Evolutionary conservation across 2,113 vertebrate genomes (phyloP).

Genomic region (Perca flavescens): DNA sequence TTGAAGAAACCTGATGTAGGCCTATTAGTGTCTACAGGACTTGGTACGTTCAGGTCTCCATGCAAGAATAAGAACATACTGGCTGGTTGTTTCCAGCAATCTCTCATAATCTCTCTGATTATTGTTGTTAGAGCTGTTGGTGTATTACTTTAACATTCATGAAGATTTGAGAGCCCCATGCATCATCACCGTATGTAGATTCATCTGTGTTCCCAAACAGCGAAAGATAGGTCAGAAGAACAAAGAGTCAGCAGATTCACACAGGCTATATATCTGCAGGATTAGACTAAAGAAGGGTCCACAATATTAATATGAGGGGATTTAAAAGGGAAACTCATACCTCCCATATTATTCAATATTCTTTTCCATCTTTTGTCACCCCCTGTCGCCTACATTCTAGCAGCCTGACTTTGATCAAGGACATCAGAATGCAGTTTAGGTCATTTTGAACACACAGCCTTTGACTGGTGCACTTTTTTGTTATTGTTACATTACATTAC

Average conservation of each 20-base stretch:
- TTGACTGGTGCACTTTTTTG: not conserved
- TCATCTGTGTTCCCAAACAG: not conserved
- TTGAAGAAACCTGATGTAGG: too few species aligned
- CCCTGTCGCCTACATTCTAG: not conserved
- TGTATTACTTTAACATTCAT: not conserved
- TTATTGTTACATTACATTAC: too few species aligned
- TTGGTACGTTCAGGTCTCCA: too few species aligned
- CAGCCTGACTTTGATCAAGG: not conserved
- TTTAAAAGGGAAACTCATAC: conserved; percentile 15
- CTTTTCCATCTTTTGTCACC: not conserved
- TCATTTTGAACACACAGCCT: not conserved
- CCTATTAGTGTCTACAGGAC: too few species aligned
- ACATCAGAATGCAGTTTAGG: not conserved
- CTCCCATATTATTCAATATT: not conserved
- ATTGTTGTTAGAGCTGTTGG: too few species aligned
- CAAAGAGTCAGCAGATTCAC: conserved; percentile 54
- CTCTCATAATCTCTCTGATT: too few species aligned
- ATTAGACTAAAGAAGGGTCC: conserved; percentile 41
- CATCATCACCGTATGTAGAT: not conserved
- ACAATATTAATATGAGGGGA: conserved; percentile 35
- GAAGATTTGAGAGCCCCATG: not conserved
- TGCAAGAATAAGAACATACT: too few species aligned
- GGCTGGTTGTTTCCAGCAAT: too few species aligned
- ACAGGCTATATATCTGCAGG: conserved; percentile 21
- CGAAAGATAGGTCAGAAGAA: conserved; percentile 29